phyloP scores from a whole-genome alignment of 1,140 invertebrate genomes.

The Anadara kagoshimensis region DNA sequence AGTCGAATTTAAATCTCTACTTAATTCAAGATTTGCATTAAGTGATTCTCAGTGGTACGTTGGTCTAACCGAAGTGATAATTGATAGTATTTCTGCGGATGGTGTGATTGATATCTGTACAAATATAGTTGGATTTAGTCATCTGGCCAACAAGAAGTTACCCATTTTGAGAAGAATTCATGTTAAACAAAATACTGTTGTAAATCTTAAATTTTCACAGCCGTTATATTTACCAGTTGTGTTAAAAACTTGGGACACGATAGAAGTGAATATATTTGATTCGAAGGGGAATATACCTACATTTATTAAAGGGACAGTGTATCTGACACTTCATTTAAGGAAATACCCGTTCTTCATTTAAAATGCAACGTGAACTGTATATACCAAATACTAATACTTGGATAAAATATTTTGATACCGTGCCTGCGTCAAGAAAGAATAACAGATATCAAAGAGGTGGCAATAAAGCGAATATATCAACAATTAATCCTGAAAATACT shows the following conservation, averaged over 20 bases:
- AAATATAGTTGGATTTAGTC: slow-evolving; percentile 28
- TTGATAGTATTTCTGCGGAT: neutral
- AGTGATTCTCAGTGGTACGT: slow-evolving; percentile 26
- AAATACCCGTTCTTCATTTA: slow-evolving; percentile 38
- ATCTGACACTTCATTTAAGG: slow-evolving; percentile 43
- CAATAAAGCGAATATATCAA: no score
- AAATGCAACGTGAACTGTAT: slow-evolving; percentile 20
- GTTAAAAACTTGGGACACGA: slow-evolving; percentile 14
- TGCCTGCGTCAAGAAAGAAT: no score
- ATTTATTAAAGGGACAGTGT: slow-evolving; percentile 36
- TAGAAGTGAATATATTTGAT: slow-evolving; percentile 43
- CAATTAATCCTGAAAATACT: no score
- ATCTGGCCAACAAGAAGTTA: slow-evolving; percentile 24
- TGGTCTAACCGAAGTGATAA: slow-evolving; percentile 13
- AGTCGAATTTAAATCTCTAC: slow-evolving; percentile 11
- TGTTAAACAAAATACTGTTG: neutral
- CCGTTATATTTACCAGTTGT: slow-evolving; percentile 36
- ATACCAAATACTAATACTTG: slow-evolving; percentile 16
- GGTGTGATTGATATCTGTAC: slow-evolving; percentile 24
- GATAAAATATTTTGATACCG: slow-evolving; percentile 12
- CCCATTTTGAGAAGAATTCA: slow-evolving; percentile 17
- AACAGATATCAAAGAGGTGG: no score
- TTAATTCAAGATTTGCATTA: slow-evolving; percentile 26
- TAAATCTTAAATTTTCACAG: slow-evolving; percentile 24
- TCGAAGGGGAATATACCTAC: slow-evolving; percentile 26